phyloP scores from a whole-genome alignment of 2,797 vertebrate genomes.

The Poecilia velifera region DNA sequence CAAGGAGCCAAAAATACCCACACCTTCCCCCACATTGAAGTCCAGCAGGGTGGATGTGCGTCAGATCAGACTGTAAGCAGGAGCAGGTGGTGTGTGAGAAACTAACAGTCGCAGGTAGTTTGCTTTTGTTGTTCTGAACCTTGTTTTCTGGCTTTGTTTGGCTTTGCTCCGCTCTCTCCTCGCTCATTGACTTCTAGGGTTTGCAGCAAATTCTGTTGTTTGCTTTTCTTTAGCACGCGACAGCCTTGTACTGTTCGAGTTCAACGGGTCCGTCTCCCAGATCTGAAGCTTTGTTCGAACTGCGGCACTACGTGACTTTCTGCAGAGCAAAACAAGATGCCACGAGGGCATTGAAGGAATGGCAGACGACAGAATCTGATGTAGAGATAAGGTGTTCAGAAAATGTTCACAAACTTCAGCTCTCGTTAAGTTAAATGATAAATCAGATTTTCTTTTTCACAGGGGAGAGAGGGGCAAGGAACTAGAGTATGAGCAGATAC shows the following conservation, averaged over 20 bases:
- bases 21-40: background rate
- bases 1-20: background rate
- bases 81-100: slow-evolving; percentile 11
- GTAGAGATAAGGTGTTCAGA: background rate
- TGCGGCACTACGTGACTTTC: background rate
- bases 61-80: slow-evolving; percentile 55
- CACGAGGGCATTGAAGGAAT: background rate
- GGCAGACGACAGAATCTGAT: background rate
- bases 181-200: slow-evolving; percentile 22
- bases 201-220: slow-evolving; percentile 1
- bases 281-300: background rate
- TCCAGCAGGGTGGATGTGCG: slow-evolving; percentile 56
- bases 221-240: background rate
- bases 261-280: slow-evolving; percentile 4
- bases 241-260: background rate
- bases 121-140: slow-evolving; percentile 3
- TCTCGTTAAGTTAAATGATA: background rate
- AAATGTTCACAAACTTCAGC: background rate
- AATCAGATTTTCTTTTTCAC: background rate
- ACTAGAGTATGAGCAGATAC: background rate
- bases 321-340: background rate
- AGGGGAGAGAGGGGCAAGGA: background rate
- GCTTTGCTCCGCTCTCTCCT: slow-evolving; percentile 31
- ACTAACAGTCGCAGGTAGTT: slow-evolving; percentile 39
- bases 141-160: slow-evolving; percentile 1